Conservation (phyloP, 2,113 vertebrate genomes). For the Corythaixoides concolor region DNA sequence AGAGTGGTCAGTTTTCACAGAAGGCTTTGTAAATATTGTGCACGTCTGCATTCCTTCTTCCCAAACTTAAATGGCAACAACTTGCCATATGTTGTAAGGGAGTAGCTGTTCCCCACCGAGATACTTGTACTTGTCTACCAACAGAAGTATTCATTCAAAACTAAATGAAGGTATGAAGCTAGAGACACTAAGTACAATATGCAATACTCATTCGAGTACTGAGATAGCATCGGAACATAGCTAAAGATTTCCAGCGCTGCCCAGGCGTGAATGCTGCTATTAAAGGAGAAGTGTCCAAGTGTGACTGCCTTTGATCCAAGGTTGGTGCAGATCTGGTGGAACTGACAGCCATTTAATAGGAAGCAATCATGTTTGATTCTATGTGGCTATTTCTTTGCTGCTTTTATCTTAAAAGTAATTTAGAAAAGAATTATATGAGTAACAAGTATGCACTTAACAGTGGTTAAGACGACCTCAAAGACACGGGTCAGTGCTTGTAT, state of each 20-base stretch:
- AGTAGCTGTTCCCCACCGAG: not conserved
- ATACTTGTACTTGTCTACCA: not conserved
- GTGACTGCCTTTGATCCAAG: slow-evolving; percentile 49
- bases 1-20: not conserved
- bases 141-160: not conserved
- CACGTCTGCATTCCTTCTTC: fast-evolving
- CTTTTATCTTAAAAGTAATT: slow-evolving; percentile 42
- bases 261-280: slow-evolving; percentile 4
- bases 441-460: not conserved
- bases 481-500: not conserved
- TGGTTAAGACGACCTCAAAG: not conserved
- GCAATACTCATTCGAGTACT: not conserved
- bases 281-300: slow-evolving; percentile 34
- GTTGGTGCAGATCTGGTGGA: slow-evolving; percentile 31
- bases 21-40: not conserved
- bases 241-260: not conserved
- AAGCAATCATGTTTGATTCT: slow-evolving; percentile 19
- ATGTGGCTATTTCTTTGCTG: not conserved
- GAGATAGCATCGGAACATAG: not conserved
- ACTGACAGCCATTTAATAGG: slow-evolving; percentile 23
- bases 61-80: not conserved
- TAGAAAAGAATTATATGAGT: not conserved
- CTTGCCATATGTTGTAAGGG: not conserved
- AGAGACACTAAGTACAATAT: not conserved
- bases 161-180: not conserved